Percentiles rank a stretch among this genome's conserved stretches.
phyloP scores from a whole-genome alignment of 1,140 invertebrate genomes.

The Nasonia vitripennis region DNA sequence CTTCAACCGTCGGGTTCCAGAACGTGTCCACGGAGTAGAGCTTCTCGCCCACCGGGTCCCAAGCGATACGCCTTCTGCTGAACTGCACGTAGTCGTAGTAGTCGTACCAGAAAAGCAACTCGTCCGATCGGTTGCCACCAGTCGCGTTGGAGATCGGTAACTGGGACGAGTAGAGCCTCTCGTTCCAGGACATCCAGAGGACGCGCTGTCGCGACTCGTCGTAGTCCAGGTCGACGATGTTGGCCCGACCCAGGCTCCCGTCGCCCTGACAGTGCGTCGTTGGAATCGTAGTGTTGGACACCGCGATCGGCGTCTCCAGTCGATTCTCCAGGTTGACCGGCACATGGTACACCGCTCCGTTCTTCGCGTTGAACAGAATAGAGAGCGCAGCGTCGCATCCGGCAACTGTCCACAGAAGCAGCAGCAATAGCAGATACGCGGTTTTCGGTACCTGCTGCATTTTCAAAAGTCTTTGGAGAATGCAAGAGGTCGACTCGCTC shows the following conservation, averaged over 20 bases:
- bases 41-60: slow-evolving; percentile 18
- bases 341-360: slow-evolving; percentile 1
- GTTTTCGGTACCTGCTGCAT: background rate
- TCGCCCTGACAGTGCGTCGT: background rate
- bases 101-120: slow-evolving; percentile 28
- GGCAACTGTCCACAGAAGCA: background rate
- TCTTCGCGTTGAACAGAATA: background rate
- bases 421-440: background rate
- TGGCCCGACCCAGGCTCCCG: background rate
- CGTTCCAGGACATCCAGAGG: slow-evolving; percentile 38
- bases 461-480: background rate
- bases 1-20: slow-evolving; percentile 23
- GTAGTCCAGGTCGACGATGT: slow-evolving; percentile 24
- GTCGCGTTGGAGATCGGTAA: background rate
- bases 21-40: slow-evolving; percentile 18
- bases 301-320: background rate
- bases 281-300: background rate
- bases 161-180: background rate
- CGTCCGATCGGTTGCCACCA: background rate
- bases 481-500: too few relatives aligned
- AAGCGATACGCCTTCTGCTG: slow-evolving; percentile 21
- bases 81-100: slow-evolving; percentile 34
- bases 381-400: background rate
- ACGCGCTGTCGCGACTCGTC: background rate
- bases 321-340: background rate